phyloP scores from a whole-genome alignment of 2,888 invertebrate species.

The Hymenopus coronatus region DNA sequence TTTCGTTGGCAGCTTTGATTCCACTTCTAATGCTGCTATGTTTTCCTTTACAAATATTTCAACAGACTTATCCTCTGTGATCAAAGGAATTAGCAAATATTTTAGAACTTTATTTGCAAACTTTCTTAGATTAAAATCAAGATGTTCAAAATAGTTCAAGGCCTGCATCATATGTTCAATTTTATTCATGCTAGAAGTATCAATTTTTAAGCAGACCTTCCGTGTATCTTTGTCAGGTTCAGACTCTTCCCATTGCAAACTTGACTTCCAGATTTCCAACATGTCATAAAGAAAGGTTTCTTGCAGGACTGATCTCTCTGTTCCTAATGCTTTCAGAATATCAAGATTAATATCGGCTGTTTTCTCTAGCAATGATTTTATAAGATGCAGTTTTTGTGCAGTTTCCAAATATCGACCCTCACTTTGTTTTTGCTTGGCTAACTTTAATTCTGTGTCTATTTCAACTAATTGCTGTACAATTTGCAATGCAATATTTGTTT shows the following conservation, averaged over 20 bases:
- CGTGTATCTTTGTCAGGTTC: conserved; percentile 44
- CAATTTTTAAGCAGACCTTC: conserved; percentile 48
- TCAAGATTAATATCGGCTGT: conserved; percentile 45
- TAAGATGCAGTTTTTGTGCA: conserved; percentile 44
- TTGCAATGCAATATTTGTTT: conserved; percentile 55
- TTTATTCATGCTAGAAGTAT: conserved; percentile 42
- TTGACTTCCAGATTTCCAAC: conserved; percentile 48
- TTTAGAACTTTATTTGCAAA: conserved; percentile 60
- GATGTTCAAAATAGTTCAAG: conserved; percentile 45
- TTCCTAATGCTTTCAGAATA: conserved; percentile 51
- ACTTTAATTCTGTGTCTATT: conserved; percentile 46
- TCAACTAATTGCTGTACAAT: conserved; percentile 48
- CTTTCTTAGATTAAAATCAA: conserved; percentile 53
- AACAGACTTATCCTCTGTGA: conserved; percentile 52
- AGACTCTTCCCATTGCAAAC: conserved; percentile 47
- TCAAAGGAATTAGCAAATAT: conserved; percentile 57
- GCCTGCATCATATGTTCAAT: conserved; percentile 47
- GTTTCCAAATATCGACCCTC: conserved; percentile 47
- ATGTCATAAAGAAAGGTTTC: conserved; percentile 52
- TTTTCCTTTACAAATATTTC: conserved; percentile 38
- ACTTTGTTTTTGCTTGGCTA: conserved; percentile 42
- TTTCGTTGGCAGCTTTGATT: conserved; percentile 12
- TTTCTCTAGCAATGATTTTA: background rate
- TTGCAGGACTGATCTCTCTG: conserved; percentile 49
- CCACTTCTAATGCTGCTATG: conserved; percentile 39